A percentile compares a stretch with the other conserved stretches of the same genome.
These are phyloP conservation scores for Falco rusticolus DNA, from an alignment of 2,797 vertebrate genomes.

Conservation along the genomic window DNA sequence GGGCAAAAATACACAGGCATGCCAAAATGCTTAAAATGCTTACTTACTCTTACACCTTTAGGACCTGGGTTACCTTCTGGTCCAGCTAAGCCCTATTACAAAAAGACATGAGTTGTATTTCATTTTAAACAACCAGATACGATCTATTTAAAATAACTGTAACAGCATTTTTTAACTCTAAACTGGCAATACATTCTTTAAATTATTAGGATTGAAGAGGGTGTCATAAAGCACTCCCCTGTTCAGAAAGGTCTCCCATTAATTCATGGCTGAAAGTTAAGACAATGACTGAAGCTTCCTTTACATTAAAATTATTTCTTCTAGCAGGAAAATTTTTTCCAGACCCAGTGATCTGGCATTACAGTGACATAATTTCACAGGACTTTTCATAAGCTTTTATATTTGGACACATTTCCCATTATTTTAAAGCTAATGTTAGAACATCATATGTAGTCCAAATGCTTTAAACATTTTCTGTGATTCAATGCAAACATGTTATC, in stretches of 20 bases:
- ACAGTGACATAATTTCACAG: background rate
- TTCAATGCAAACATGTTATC: background rate
- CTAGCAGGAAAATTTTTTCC: background rate
- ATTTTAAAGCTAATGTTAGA: background rate
- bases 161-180: background rate
- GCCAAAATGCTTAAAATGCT: conserved; percentile 43
- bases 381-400: background rate
- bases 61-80: conserved; percentile 93
- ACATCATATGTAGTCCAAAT: background rate
- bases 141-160: background rate
- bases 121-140: background rate
- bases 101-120: conserved; percentile 35
- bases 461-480: background rate
- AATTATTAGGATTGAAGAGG: background rate
- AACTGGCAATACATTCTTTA: background rate
- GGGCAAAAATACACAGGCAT: background rate
- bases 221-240: background rate
- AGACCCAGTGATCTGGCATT: background rate
- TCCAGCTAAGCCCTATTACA: conserved; percentile 88
- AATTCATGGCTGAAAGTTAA: background rate
- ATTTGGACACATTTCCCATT: conserved; percentile 3
- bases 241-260: background rate
- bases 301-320: conserved; percentile 16
- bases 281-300: background rate
- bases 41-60: conserved; percentile 95